A percentile compares a stretch with the other conserved stretches of the same genome.
Evolutionary conservation across 1,140 invertebrate genomes (phyloP).

Genomic region (Bombus superbus): DNA sequence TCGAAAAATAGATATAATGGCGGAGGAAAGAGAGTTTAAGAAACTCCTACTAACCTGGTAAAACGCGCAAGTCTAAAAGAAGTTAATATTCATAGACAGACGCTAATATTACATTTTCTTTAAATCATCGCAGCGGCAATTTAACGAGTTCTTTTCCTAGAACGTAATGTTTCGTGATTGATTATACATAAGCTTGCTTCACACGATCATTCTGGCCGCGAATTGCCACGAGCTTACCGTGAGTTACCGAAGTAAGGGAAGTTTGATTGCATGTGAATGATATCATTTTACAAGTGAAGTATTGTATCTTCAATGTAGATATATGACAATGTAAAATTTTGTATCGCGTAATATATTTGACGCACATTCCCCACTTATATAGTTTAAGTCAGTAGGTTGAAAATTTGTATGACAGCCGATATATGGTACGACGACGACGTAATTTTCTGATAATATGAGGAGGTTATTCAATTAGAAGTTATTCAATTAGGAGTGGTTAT

Average conservation of each 20-base stretch:
- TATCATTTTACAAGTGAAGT: background rate
- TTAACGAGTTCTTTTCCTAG: background rate
- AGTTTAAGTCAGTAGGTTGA: background rate
- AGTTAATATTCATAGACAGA: background rate
- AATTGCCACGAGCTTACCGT: background rate
- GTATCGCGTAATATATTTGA: too few relatives aligned
- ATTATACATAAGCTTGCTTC: background rate
- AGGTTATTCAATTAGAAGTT: too few relatives aligned
- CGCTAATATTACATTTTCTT: background rate
- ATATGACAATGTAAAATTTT: background rate
- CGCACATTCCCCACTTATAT: too few relatives aligned
- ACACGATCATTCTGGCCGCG: background rate
- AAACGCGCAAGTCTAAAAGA: background rate
- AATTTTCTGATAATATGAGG: too few relatives aligned
- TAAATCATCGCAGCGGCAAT: background rate
- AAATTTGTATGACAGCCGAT: background rate
- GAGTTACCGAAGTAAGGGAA: background rate
- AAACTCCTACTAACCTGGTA: too few relatives aligned
- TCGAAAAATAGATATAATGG: background rate
- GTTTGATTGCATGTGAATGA: background rate
- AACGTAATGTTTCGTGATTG: background rate
- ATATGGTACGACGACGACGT: too few relatives aligned
- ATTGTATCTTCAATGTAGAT: background rate
- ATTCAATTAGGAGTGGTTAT: too few relatives aligned
- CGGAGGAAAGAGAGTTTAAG: too few relatives aligned